Evolutionary conservation across 2,888 invertebrate species (phyloP), one percentile per base, ranked within the genome.

Genomic region (Eilema depressum): DNA sequence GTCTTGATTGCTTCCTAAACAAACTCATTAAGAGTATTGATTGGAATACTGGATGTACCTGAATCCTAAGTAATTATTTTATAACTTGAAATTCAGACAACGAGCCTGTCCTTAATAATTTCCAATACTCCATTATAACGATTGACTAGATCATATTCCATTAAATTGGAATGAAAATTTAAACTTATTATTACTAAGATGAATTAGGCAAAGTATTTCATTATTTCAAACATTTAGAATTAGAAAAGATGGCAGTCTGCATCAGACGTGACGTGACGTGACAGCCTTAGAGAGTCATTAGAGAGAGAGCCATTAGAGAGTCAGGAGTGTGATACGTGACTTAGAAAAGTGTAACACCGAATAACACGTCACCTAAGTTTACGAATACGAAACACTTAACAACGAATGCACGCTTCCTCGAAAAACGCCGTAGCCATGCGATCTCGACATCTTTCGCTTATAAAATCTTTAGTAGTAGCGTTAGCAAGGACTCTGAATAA

Each of bases 1-100:
- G 20, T 47, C 30, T 28, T 68, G 61, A 70, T 75, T 73, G 66
- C 66, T 76, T 70, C 67, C 66, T 76, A 70, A 70, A 41, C 66
- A 75, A 83, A 79, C 65, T 77, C 64, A 75, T 76, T 75, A 75
- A 62, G 70, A 63, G 41, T 63, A 83, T 79, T 75, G 79, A 83
- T 80, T 71, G 59, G 64, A 67, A 73, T 76, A 76, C 41, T 25
- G 37, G 37, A 17, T 14, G 33, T 26, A 26, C 17, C 41, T 41
- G 17, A 25, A 20, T 10, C 25, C 23, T 25, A 63, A 26, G 26
- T 63, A 63, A 63, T 41, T 26, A 59, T 59, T 26, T 26, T 25
- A 63, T 41, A 63, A 26, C 17, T 25, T 8, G 10, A 63, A 63
- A 23, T 5, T 63, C 5, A 33, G 23, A 14, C 7, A 11, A 4